These are phyloP conservation scores for Dinoponera quadriceps DNA, from an alignment of 1,140 invertebrate genomes.

Conservation along the genomic window DNA sequence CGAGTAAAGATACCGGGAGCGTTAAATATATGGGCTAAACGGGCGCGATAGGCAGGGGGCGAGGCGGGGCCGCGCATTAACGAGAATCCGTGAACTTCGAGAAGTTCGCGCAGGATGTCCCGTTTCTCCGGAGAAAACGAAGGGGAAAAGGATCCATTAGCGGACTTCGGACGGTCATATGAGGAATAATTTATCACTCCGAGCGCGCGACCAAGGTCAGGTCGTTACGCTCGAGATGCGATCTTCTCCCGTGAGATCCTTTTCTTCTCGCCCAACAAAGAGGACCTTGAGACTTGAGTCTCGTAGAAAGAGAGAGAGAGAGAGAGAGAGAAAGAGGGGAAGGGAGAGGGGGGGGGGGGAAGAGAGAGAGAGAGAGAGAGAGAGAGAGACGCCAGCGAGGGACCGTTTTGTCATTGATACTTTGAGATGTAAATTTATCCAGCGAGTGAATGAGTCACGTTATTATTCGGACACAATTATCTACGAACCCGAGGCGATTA, in stretches of 20 bases:
- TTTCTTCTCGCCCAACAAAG: constrained; percentile 53
- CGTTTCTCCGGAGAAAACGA: not conserved
- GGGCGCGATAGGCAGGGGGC: too few relatives aligned
- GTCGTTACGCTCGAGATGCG: constrained; percentile 32
- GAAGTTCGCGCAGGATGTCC: too few relatives aligned
- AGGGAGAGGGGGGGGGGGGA: too few relatives aligned
- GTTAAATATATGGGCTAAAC: constrained; percentile 14
- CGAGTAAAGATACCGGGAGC: constrained; percentile 10
- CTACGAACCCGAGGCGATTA: not conserved
- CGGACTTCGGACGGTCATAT: not conserved
- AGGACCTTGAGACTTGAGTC: constrained; percentile 39
- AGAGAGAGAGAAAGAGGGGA: not conserved
- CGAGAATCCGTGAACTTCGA: too few relatives aligned
- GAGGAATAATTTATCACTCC: constrained; percentile 16
- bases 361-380: too few relatives aligned
- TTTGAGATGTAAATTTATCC: constrained; percentile 27
- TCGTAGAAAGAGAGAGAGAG: not conserved
- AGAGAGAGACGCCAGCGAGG: constrained; percentile 3
- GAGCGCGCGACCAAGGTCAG: not conserved
- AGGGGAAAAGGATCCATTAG: too few relatives aligned
- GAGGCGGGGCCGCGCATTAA: too few relatives aligned
- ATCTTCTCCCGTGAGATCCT: constrained; percentile 27
- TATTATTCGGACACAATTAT: constrained; percentile 26
- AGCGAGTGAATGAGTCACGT: constrained; percentile 34
- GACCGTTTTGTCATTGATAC: constrained; percentile 24